phyloP scores from a whole-genome alignment of 2,888 invertebrate species.

The Pseudococcus viburni region DNA sequence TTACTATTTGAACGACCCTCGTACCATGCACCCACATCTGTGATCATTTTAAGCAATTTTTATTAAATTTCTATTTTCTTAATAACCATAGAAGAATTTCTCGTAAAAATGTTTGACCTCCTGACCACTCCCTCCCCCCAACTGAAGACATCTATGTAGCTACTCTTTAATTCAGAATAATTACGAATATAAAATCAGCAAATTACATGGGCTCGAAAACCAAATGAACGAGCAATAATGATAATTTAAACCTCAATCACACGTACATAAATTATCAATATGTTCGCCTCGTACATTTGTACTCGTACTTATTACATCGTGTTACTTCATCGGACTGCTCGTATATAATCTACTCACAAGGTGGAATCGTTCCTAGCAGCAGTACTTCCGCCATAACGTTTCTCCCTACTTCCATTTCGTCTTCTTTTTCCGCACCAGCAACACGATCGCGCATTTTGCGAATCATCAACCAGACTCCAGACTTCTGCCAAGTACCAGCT shows the following conservation, averaged over 20 bases:
- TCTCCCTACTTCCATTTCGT: not conserved
- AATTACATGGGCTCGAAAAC: no score
- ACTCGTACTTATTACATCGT: not conserved
- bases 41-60: no score
- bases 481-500: not conserved
- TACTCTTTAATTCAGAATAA: no score
- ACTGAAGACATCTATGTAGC: no score
- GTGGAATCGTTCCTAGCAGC: not conserved
- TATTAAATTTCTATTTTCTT: no score
- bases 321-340: not conserved
- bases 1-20: no score
- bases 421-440: not conserved
- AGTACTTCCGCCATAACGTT: not conserved
- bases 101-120: no score
- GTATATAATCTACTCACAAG: not conserved
- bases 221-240: not conserved
- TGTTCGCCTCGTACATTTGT: not conserved
- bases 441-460: not conserved
- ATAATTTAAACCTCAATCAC: constrained; percentile 19
- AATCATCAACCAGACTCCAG: not conserved
- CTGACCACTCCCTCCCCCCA: no score
- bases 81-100: no score
- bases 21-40: no score
- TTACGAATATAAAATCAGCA: no score
- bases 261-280: not conserved